Evolutionary conservation across 2,797 vertebrate species (phyloP).

Genomic region (Sciurus carolinensis): DNA sequence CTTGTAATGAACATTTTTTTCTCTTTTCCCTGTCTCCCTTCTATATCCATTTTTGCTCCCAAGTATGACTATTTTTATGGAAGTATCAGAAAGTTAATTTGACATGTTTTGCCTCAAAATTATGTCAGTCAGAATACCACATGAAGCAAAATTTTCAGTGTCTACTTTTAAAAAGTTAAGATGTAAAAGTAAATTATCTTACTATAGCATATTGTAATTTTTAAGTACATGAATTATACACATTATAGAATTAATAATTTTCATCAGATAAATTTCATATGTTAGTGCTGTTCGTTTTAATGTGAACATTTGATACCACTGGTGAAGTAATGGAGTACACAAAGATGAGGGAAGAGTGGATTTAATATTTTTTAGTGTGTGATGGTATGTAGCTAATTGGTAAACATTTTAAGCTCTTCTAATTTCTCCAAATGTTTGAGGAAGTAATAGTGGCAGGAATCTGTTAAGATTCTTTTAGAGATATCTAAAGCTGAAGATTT

Average conservation of each 20-base stretch:
- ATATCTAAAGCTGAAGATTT: neutral
- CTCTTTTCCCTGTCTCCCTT: neutral
- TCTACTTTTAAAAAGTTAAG: neutral
- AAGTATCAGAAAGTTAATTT: neutral
- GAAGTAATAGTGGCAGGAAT: neutral
- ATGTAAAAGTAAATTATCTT: neutral
- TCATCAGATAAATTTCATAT: neutral
- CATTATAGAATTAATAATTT: constrained; percentile 31
- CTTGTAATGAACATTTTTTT: neutral
- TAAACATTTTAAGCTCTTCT: neutral
- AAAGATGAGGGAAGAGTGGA: neutral
- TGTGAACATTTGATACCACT: neutral
- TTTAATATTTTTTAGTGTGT: neutral
- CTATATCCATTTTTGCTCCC: neutral
- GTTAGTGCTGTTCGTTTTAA: neutral
- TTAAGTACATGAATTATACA: neutral
- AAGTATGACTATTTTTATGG: neutral
- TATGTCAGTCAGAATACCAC: neutral
- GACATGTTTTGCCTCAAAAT: constrained; percentile 7
- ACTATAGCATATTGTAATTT: neutral
- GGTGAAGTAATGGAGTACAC: constrained; percentile 9
- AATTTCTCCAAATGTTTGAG: neutral
- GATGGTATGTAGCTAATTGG: neutral
- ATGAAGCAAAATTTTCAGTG: neutral
- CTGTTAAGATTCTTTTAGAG: neutral